phyloP scores from a whole-genome alignment of 2,113 vertebrate genomes.

The Pachycephala philippinensis region DNA sequence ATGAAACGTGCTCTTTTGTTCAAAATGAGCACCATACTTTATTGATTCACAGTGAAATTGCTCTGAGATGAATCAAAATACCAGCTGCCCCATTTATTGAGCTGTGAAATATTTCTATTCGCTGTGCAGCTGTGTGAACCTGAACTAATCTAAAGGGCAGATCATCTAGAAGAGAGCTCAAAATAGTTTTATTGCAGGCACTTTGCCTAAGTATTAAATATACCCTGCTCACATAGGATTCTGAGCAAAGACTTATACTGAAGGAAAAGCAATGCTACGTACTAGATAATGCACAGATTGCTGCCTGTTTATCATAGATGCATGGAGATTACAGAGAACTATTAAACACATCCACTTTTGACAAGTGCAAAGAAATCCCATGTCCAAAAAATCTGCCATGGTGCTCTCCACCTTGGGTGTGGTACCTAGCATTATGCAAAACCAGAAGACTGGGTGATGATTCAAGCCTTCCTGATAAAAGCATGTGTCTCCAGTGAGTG shows the following conservation, averaged over 20 bases:
- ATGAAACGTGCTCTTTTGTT: slow-evolving; percentile 11
- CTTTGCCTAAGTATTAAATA: slow-evolving; percentile 43
- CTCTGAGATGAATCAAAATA: slow-evolving; percentile 38
- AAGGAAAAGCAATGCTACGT: background rate
- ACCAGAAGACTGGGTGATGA: background rate
- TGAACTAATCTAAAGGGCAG: slow-evolving; percentile 43
- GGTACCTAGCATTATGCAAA: background rate
- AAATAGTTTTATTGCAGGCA: slow-evolving; percentile 40
- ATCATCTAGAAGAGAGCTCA: slow-evolving; percentile 28
- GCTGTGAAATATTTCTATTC: slow-evolving; percentile 40
- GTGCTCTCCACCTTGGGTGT: background rate
- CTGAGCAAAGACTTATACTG: background rate
- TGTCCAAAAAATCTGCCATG: background rate
- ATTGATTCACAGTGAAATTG: slow-evolving; percentile 34
- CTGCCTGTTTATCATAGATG: background rate
- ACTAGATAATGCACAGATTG: background rate
- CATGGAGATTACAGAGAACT: background rate
- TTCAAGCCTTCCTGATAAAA: background rate
- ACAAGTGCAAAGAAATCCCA: background rate
- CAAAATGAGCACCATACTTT: slow-evolving; percentile 37
- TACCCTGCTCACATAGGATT: background rate
- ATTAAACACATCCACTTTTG: background rate
- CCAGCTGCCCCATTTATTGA: slow-evolving; percentile 16
- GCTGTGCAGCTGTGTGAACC: slow-evolving; percentile 34
- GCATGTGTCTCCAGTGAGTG: background rate